phyloP scores from a whole-genome alignment of 2,888 invertebrate genomes.

The Pandemis cinnamomeana region DNA sequence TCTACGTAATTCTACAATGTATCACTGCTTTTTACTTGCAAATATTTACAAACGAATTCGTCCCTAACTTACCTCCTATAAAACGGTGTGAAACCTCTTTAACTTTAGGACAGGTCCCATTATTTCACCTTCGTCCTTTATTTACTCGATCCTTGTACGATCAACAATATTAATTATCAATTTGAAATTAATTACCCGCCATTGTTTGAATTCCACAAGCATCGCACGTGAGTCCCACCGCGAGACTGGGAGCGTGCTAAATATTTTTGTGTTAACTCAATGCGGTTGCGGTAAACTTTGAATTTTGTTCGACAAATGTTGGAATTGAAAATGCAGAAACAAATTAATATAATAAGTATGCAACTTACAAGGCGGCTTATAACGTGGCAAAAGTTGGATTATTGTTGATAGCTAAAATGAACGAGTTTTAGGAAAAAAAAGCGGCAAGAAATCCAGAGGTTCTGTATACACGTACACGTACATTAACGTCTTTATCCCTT shows the following conservation, averaged over 20 bases:
- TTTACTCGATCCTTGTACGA: not conserved
- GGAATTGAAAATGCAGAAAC: not conserved
- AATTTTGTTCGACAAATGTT: not conserved
- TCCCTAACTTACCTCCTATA: not conserved
- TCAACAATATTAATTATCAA: slow-evolving; percentile 19
- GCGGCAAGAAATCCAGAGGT: no score
- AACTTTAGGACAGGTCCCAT: not conserved
- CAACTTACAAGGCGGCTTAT: not conserved
- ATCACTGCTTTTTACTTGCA: not conserved
- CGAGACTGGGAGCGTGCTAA: not conserved
- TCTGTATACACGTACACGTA: no score
- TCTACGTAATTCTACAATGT: not conserved
- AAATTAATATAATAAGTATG: not conserved
- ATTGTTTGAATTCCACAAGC: not conserved
- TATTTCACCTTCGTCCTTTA: not conserved
- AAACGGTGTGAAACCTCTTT: not conserved
- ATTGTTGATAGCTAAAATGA: no score
- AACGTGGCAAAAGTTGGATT: no score
- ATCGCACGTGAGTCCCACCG: not conserved
- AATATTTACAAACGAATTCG: not conserved
- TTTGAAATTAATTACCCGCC: not conserved
- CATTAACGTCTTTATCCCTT: no score
- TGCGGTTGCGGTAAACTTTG: not conserved
- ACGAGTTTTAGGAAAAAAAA: no score
- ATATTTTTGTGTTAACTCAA: not conserved